Conservation (phyloP, 53 echinoderm and acorn worm species). For the Holothuria scabra region DNA sequence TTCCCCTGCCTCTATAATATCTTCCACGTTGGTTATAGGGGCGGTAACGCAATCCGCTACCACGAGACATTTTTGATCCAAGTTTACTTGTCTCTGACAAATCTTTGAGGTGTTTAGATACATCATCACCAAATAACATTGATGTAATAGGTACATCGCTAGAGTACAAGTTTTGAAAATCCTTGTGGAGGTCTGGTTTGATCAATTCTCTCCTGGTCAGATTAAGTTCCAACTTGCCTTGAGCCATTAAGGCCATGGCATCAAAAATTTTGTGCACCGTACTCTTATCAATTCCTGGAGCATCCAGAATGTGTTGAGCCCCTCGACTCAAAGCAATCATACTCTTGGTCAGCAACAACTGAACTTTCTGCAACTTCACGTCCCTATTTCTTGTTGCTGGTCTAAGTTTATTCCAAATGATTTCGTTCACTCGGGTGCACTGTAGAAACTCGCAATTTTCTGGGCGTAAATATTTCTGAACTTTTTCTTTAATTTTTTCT, state of each 20-base stretch:
- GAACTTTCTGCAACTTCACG: too few relatives aligned
- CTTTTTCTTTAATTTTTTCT: too few relatives aligned
- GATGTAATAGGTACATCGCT: not conserved
- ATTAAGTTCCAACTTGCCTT: too few relatives aligned
- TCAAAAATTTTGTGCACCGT: constrained; percentile 24
- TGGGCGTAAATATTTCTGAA: not conserved
- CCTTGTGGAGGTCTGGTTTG: too few relatives aligned
- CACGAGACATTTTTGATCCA: not conserved
- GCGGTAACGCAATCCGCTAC: constrained; percentile 18
- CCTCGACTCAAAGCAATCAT: too few relatives aligned
- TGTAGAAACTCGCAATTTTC: not conserved
- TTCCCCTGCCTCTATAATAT: constrained; percentile 3
- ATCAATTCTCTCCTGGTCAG: too few relatives aligned
- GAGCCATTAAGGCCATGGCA: not conserved
- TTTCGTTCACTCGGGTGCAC: not conserved
- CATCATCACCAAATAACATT: constrained; percentile 22
- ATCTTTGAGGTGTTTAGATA: constrained; percentile 14
- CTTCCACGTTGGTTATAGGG: constrained; percentile 15
- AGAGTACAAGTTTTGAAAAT: not conserved
- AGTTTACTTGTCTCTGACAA: constrained; percentile 12
- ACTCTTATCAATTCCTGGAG: constrained; percentile 9
- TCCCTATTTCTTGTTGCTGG: constrained; percentile 6
- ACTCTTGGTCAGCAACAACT: too few relatives aligned
- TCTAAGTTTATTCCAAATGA: constrained; percentile 8
- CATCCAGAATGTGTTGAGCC: not conserved